Evolutionary conservation across 2,797 vertebrate genomes (phyloP).

Genomic region (Spinus pinus): DNA sequence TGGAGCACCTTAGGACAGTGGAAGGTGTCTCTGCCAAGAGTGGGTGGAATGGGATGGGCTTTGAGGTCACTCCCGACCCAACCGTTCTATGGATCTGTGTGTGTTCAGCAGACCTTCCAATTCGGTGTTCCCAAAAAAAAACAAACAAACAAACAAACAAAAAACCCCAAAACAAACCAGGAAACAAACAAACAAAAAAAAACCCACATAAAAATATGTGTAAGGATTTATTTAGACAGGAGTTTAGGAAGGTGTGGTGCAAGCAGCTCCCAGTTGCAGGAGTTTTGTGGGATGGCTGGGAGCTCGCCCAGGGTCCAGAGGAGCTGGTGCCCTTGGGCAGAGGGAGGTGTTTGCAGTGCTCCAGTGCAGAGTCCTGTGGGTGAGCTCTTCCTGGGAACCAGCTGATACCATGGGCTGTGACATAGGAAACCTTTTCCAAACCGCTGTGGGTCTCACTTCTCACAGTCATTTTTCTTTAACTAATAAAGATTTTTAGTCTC

Average conservation of each 20-base stretch:
- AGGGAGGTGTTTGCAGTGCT: not conserved
- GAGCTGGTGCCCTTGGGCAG: not conserved
- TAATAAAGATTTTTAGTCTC: not conserved
- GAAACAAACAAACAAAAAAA: too few relatives aligned
- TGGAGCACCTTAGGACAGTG: not conserved
- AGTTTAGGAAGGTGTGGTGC: not conserved
- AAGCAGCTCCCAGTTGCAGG: rapidly evolving
- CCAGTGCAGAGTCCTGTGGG: not conserved
- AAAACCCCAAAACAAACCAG: too few relatives aligned
- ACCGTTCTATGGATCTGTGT: rapidly evolving
- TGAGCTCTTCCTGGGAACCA: not conserved
- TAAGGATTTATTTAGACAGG: rapidly evolving
- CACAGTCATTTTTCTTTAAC: not conserved
- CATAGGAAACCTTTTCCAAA: not conserved
- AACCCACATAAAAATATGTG: rapidly evolving
- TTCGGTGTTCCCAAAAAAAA: rapidly evolving
- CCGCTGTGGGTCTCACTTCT: rapidly evolving
- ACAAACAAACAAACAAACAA: too few relatives aligned
- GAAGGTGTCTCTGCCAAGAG: not conserved
- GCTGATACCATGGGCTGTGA: not conserved
- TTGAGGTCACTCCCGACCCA: not conserved
- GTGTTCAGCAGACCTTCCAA: rapidly evolving
- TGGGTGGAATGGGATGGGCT: rapidly evolving
- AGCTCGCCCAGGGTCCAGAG: rapidly evolving
- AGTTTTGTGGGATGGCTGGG: not conserved